Base-by-base conservation (phyloP, 2,113 vertebrate genomes). In the Aptenodytes patagonicus region DNA sequence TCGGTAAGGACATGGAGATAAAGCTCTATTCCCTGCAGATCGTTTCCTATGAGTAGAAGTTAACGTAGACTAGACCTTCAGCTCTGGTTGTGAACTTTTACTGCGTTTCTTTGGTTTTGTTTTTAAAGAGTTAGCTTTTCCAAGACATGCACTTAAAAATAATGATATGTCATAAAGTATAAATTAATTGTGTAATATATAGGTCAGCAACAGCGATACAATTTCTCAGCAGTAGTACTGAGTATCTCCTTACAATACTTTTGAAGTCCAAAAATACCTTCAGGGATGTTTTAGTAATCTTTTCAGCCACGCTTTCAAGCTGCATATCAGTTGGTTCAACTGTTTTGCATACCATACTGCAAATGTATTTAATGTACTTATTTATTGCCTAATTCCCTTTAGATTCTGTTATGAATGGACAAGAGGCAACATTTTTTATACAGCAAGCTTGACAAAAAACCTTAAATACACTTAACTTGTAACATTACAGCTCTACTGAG, bases 311-410 rank as follows among this genome's bases (percentile, higher is more conserved):
- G 42, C 18, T 87, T 95, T 68, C 72, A 93, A 70, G 91, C 65
- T 71, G 29, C 17, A 3, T 69, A 94, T 93, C 26, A 85, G 68
- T 60, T 73, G 70, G 18, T 75, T 95, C 85, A 95, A 87, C 34
- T 71, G 79, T 47, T 88, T 89, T 82, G 72, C 87, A 81, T 60
- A 70, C 36, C n/a, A 91, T 24, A 70, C 24, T 60, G 34, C 60
- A 89, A 97, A 87, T 44, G 9, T 76, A 81, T 92, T 82, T 92
- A 82, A 93, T 79, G 42, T 80, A 91, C 62, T 91, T 69, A 91
- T 90, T 96, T 93, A 90, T 89, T 98, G 83, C 44, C 69, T 85
- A 90, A 54, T 47, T 91, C 83, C 60, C 75, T 90, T 96, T 78
- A 95, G 76, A 78, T 88, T 90, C 83, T 90, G 34, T 44, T 93